A percentile compares a stretch with the other conserved stretches of the same genome.
These are phyloP conservation scores for Oophaga pumilio DNA, from an alignment of 2,113 vertebrate species.

Conservation along the genomic window DNA sequence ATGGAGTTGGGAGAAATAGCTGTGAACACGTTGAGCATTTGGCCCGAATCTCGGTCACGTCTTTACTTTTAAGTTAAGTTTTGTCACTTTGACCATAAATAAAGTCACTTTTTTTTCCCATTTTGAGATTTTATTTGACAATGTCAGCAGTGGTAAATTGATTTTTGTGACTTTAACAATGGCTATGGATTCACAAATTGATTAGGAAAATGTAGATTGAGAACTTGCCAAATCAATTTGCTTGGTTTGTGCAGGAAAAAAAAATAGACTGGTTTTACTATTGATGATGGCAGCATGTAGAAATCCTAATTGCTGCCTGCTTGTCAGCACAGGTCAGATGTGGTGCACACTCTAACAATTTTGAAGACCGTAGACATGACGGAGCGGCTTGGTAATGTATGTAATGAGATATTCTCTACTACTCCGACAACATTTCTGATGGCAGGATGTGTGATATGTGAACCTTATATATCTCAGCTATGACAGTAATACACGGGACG, in stretches of 20 bases:
- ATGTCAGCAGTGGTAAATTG: neutral
- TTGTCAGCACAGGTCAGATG: neutral
- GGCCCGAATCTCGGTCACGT: neutral
- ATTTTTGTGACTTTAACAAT: neutral
- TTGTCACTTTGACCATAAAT: neutral
- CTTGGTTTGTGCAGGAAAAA: neutral
- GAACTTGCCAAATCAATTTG: conserved; percentile 11
- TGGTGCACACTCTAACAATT: neutral
- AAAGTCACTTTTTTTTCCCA: neutral
- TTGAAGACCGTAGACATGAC: neutral
- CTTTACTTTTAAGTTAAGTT: neutral
- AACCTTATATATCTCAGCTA: neutral
- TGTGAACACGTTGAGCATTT: neutral
- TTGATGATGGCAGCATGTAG: neutral
- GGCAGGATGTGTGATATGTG: neutral
- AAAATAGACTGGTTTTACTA: neutral
- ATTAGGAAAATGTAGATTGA: conserved; percentile 5
- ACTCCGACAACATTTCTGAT: neutral
- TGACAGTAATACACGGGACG: neutral
- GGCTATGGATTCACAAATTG: neutral
- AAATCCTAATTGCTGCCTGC: neutral
- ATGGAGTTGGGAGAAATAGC: neutral
- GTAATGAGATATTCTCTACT: neutral
- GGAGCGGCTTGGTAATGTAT: neutral
- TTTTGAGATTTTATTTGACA: neutral